phyloP scores from a whole-genome alignment of 2,888 invertebrate species.

The Meganola albula region DNA sequence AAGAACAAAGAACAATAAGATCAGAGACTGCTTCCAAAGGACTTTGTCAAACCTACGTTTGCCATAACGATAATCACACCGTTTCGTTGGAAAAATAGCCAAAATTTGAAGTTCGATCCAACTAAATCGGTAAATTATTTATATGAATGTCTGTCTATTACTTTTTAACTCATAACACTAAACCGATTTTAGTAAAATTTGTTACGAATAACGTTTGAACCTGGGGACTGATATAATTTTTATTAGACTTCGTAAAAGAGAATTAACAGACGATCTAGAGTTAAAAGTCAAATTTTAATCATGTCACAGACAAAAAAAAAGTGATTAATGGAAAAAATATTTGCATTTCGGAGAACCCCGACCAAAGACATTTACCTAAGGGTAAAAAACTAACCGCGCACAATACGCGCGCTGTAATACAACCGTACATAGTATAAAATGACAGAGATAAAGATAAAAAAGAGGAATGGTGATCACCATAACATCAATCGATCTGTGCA shows the following conservation, averaged over 20 bases:
- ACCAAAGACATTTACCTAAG: too few relatives aligned
- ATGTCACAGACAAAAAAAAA: too few relatives aligned
- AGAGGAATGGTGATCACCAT: not conserved
- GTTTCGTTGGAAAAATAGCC: constrained; percentile 12
- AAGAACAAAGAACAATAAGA: constrained; percentile 55
- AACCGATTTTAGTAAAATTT: not conserved
- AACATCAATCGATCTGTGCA: not conserved
- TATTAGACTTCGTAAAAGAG: not conserved
- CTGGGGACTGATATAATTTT: not conserved
- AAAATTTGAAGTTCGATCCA: not conserved
- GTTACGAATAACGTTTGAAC: not conserved
- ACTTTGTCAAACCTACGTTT: constrained; percentile 46
- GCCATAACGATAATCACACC: constrained; percentile 40
- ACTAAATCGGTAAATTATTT: not conserved
- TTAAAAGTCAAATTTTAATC: too few relatives aligned
- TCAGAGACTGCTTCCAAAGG: constrained; percentile 50
- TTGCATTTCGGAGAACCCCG: too few relatives aligned
- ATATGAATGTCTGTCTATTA: not conserved
- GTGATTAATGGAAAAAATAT: too few relatives aligned
- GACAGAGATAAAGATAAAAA: not conserved
- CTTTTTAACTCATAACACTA: not conserved
- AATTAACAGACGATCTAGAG: not conserved
- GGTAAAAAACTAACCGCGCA: too few relatives aligned
- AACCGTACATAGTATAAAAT: not conserved
- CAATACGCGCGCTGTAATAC: too few relatives aligned